Evolutionary conservation across 2,888 invertebrate genomes (phyloP), one percentile per base, ranked within the genome.

Genomic region (Morinoia aosen): DNA sequence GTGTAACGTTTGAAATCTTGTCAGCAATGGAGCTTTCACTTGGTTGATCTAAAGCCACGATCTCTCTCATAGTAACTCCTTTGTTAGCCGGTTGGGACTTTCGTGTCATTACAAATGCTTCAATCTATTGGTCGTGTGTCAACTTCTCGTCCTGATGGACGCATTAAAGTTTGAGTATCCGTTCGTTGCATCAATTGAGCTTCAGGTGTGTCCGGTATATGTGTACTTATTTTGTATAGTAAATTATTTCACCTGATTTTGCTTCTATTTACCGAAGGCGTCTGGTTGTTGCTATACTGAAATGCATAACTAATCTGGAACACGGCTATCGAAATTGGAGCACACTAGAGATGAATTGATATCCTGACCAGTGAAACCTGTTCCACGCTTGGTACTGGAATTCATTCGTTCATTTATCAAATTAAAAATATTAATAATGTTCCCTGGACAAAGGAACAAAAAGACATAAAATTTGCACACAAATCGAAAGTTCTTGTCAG

Each of bases 221-320:
- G 93, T 93, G 93, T 93, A 57, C 93, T 57, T 93, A 93, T 93
- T 93, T 93, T 93, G 93, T 93, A 93, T 93, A 93, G 93, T 57
- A 93, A 93, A 93, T 56, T 93, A 93, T 57, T 93, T 25, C 48
- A 8, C 48, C 93, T 57, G 93, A 93, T 39, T 93, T 93, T 57
- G 0, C n/a, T 58, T 57, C 57, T 19, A 57, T 93, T 33, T 33
- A 57, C 56, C 33, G 76, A 76, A 33, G 16, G 19, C 25, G 33
- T 33, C 76, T 33, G 7, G 76, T 33, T 33, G 33, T 33, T 76
- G 76, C 33, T 25, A 33, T 33, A 33, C 76, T 76, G 19, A 76
- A 76, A 76, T 76, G 76, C 76, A 76, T 0, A 76, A 33, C 25
- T 10, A 8, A 33, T 10, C 33, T 76, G 33, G 33, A 33, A 76